Conservation (phyloP, 2,888 invertebrate genomes). For the Iselma pallidipennis region DNA sequence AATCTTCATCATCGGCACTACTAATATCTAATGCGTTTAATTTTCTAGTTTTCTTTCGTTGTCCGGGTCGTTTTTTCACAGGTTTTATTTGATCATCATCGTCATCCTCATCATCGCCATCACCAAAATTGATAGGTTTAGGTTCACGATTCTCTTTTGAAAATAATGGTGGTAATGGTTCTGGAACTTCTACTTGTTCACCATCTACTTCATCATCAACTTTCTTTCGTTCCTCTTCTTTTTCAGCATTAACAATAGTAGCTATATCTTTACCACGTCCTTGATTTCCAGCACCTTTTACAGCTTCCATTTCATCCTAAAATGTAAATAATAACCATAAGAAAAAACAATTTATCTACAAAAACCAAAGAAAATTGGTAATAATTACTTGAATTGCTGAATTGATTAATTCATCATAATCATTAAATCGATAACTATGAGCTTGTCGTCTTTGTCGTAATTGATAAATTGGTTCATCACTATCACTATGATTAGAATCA, state of each 20-base stretch:
- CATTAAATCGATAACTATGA: conserved; percentile 84
- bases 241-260: conserved; percentile 81
- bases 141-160: conserved; percentile 28
- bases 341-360: not conserved
- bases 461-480: conserved; percentile 80
- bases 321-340: conserved; percentile 14
- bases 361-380: not conserved
- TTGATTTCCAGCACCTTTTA: conserved; percentile 77
- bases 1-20: conserved; percentile 69
- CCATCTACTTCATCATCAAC: conserved; percentile 35
- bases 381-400: conserved; percentile 75
- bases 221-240: conserved; percentile 61
- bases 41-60: conserved; percentile 71
- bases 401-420: conserved; percentile 94
- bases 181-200: conserved; percentile 18
- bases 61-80: conserved; percentile 47
- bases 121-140: conserved; percentile 43
- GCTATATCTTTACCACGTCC: conserved; percentile 90
- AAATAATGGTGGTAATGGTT: conserved; percentile 27
- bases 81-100: conserved; percentile 42
- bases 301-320: conserved; percentile 73
- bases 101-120: conserved; percentile 49
- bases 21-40: conserved; percentile 73
- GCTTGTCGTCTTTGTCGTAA: conserved; percentile 79
- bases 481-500: conserved; percentile 53